Evolutionary conservation across 2,113 vertebrate species (phyloP), one percentile per base, ranked within the genome.

Genomic region (Triplophysa dalaica): DNA sequence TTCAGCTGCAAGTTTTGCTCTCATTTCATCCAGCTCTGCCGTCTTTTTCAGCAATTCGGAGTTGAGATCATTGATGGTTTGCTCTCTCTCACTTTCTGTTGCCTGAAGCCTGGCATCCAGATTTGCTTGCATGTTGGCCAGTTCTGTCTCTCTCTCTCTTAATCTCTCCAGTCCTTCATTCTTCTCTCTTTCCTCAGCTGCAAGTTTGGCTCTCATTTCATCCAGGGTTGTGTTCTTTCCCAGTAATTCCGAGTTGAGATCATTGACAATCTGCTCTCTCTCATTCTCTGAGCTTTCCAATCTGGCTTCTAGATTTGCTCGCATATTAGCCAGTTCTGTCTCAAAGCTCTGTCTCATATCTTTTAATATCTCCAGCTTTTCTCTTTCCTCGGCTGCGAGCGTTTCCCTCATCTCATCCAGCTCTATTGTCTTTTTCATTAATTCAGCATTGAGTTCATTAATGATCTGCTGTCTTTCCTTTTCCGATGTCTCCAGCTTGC

Each of bases 31-130:
- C 8, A 91, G 9, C 19, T 94, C 90, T 67, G 91, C 74, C 0
- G 19, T 70, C 29, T 29, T 65, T n/a, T 12, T 62, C 54, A 68
- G 43, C 0, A 38, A 16, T 16, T 76, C 70, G 72, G 82, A 65
- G 85, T 88, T 75, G 48, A 79, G 72, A 7, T 87, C 87, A 43
- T 88, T 91, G 74, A 88, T 52, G 26, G 93, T 88, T 11, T 48
- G 66, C 16, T 69, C 43, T 21, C 38, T 69, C n/a, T 69, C 66
- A 69, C 63, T 81, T 67, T 87, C 89, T 50, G 93, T 82, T 82
- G 92, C 90, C 70, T 93, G 92, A 77, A 93, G 90, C 41, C 90
- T 75, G 5, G 54, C 67, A 38, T 45, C 70, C 63, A 90, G 21
- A 6, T 3, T 22, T 21, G 41, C 19, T 69, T 69, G 38, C 33